Conservation (phyloP, 2,113 vertebrate species). For the Phycodurus eques region DNA sequence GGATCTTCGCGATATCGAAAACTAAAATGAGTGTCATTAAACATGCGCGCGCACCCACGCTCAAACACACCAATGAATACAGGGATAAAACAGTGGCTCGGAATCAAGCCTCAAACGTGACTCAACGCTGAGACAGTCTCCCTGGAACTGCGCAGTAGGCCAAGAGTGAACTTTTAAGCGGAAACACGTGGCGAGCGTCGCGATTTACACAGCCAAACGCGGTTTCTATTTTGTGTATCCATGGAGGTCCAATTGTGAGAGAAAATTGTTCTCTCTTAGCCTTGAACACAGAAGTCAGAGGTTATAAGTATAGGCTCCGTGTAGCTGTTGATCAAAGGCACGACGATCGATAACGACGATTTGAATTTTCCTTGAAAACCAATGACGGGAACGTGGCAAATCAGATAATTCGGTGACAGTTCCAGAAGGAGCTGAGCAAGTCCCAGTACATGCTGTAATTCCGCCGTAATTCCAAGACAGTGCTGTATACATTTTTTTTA, state of each 20-base stretch:
- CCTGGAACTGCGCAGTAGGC: constrained; percentile 29
- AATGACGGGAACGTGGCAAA: neutral
- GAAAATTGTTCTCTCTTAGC: neutral
- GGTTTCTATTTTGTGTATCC: neutral
- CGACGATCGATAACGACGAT: neutral
- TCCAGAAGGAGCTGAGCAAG: neutral
- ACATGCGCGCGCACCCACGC: constrained; percentile 41
- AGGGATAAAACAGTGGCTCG: constrained; percentile 18
- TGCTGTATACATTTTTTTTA: no score
- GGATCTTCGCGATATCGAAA: neutral
- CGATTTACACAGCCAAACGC: neutral
- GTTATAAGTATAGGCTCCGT: constrained; percentile 10
- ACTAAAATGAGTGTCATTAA: neutral
- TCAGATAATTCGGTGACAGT: neutral
- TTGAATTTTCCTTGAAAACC: neutral
- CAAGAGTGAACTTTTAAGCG: constrained; percentile 23
- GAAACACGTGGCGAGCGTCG: constrained; percentile 37
- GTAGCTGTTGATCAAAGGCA: constrained; percentile 13
- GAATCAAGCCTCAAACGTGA: neutral
- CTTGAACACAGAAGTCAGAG: constrained; percentile 15
- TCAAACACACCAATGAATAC: constrained; percentile 14
- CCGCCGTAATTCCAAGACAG: no score
- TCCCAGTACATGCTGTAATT: neutral
- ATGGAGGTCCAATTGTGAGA: neutral
- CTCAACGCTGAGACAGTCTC: constrained; percentile 20